Percentiles rank a stretch among this genome's conserved stretches.
Conservation (phyloP, 1,140 invertebrate genomes). For the Triops longicaudatus region DNA sequence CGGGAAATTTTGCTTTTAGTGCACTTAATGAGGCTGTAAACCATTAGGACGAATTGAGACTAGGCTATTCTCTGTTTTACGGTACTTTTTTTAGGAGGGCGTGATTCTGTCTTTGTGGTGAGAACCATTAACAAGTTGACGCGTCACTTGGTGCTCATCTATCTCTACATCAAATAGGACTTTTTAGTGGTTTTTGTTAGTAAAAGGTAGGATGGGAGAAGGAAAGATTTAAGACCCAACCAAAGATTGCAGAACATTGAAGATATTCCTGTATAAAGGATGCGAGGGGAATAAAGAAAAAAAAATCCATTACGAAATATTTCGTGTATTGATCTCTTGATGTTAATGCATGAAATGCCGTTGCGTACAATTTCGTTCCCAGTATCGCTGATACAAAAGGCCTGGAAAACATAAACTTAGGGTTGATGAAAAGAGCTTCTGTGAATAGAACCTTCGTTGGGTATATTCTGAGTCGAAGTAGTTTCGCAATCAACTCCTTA, state of each 20-base stretch:
- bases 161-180: conserved; percentile 4
- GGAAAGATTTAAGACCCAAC: background rate
- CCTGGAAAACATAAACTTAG: background rate
- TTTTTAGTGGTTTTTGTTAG: background rate
- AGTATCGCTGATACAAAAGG: background rate
- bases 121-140: conserved; percentile 7
- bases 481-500: background rate
- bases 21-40: background rate
- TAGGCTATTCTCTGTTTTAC: background rate
- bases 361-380: background rate
- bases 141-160: background rate
- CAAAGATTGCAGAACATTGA: background rate
- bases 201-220: background rate
- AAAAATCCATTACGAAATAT: background rate
- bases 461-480: background rate
- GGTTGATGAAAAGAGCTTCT: background rate
- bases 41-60: background rate
- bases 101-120: background rate
- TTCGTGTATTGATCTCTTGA: background rate
- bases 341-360: background rate
- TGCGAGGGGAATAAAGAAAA: background rate
- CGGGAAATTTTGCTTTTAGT: background rate
- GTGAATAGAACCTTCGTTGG: background rate
- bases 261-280: background rate
- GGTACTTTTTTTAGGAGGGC: background rate